Percentiles rank a stretch among this genome's conserved stretches.
Evolutionary conservation across 2,797 vertebrate genomes (phyloP).

Genomic region (Falco novaeseelandiae): DNA sequence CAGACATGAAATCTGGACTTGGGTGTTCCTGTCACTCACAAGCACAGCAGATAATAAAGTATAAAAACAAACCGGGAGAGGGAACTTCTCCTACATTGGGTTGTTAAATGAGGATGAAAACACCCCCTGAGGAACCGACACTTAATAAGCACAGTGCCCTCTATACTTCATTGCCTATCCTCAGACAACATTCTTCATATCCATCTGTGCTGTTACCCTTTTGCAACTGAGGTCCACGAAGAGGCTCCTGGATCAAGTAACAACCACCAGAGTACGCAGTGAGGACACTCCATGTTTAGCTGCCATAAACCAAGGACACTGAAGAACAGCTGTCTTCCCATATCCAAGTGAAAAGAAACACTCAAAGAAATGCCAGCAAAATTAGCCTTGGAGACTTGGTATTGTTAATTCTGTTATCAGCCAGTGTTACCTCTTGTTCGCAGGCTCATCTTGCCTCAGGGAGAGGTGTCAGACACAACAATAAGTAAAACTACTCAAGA

Average conservation of each 20-base stretch:
- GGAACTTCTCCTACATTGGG: neutral
- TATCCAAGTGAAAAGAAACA: neutral
- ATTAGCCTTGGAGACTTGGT: conserved; percentile 2
- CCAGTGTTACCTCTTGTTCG: neutral
- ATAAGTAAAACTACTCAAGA: neutral
- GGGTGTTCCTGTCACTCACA: neutral
- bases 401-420: neutral
- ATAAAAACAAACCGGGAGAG: neutral
- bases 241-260: neutral
- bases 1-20: neutral
- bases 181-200: neutral
- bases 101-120: neutral
- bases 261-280: neutral
- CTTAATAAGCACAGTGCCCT: neutral
- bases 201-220: accelerated
- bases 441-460: neutral
- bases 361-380: conserved; percentile 2
- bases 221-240: neutral
- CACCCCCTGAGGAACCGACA: neutral
- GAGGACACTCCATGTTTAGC: neutral
- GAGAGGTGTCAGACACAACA: neutral
- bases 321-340: neutral
- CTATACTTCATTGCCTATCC: neutral
- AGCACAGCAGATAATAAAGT: neutral
- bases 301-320: neutral